These are phyloP conservation scores for Pelmatolapia mariae DNA, from an alignment of 2,113 vertebrate species.

Conservation along the genomic window DNA sequence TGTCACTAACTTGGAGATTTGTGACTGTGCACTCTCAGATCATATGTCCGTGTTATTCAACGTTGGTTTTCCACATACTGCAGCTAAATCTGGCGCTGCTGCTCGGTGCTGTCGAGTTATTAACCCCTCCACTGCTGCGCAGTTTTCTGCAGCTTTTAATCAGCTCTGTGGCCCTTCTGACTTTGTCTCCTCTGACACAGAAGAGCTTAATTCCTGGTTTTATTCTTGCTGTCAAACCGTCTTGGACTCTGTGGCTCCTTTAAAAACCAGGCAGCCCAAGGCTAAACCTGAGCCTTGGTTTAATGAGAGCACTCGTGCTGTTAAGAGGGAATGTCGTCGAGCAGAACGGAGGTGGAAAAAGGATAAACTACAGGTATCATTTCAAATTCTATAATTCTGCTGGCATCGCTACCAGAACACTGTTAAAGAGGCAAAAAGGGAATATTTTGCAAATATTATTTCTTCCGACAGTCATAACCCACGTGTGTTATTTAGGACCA, in stretches of 20 bases:
- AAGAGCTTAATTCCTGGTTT: background rate
- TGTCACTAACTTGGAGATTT: too few relatives aligned
- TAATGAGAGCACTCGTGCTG: background rate
- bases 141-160: background rate
- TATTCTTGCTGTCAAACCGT: accelerated
- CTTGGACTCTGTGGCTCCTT: background rate
- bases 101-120: accelerated
- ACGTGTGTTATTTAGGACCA: background rate
- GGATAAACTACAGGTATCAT: accelerated
- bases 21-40: too few relatives aligned
- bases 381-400: accelerated
- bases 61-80: too few relatives aligned
- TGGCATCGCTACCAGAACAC: background rate
- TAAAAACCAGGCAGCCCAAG: background rate
- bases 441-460: background rate
- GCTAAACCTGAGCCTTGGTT: background rate
- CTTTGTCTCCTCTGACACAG: background rate
- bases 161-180: accelerated
- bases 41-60: too few relatives aligned
- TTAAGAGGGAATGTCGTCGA: accelerated
- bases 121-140: accelerated
- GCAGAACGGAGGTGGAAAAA: accelerated
- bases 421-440: background rate
- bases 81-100: too few relatives aligned
- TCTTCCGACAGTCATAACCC: accelerated